Percentiles rank a stretch among this genome's conserved stretches.
These are phyloP conservation scores for Pterocles burchelli DNA, from an alignment of 2,113 vertebrate genomes.

Conservation along the genomic window DNA sequence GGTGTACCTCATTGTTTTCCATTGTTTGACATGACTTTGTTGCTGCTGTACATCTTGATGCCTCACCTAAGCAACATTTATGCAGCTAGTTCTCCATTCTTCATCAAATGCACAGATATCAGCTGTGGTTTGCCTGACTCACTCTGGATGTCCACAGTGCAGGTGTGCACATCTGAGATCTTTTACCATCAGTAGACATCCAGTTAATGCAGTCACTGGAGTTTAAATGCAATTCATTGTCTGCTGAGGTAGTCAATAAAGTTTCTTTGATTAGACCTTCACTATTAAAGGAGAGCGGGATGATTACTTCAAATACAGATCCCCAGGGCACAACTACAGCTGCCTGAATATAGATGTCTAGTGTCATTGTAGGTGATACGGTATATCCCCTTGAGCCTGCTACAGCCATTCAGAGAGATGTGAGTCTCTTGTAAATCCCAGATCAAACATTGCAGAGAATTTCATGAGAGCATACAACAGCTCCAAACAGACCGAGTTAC, in stretches of 20 bases:
- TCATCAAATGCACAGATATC: neutral
- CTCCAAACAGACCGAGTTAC: neutral
- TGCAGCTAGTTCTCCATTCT: rapidly evolving
- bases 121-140: neutral
- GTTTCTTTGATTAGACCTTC: neutral
- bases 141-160: neutral
- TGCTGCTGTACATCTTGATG: neutral
- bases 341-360: neutral
- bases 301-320: neutral
- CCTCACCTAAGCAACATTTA: neutral
- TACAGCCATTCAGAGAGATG: neutral
- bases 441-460: neutral
- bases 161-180: neutral
- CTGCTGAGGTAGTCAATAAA: neutral
- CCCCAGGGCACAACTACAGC: neutral
- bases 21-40: neutral
- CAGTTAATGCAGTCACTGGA: neutral
- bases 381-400: neutral
- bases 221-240: neutral
- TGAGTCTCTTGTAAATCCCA: neutral
- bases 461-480: neutral
- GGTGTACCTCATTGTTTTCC: neutral
- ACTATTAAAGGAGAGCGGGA: neutral
- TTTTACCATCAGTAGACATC: neutral
- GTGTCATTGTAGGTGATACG: neutral